Evolutionary conservation across 2,888 invertebrate species (phyloP), one percentile per base, ranked within the genome.

Genomic region (Orgyia antiqua): DNA sequence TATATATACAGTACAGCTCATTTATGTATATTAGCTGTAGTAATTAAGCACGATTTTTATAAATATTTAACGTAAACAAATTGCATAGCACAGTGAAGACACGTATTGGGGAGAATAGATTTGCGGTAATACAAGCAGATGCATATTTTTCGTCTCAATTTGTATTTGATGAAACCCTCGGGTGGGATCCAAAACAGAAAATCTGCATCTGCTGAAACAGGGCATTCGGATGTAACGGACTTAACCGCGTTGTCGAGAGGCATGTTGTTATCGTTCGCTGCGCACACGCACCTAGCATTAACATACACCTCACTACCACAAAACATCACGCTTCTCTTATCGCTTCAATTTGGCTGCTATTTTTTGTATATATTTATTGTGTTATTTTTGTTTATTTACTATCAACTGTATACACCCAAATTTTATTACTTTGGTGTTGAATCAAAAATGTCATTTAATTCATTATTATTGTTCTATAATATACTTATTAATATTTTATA

Each of bases 311-410:
- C 60, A 56, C 44, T 38, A 46, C 57, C 52, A 54, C 58, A 50
- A 58, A 58, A 49, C 55, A 24, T 57, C 64, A 63, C 59, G 67
- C 67, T 67, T 66, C 54, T 63, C 59, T 59, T 65, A 58, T 68
- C 54, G 78, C 79, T 80, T 78, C 43, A 58, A 61, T 59, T 59
- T 58, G 57, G 51, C 60, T 68, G 45, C 51, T 46, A 48, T 56
- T 58, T n/a, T 52, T 51, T 71, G 63, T 76, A 68, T 73, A 67
- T 68, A 62, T 68, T 51, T 50, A 51, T 49, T 62, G 52, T 59
- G 51, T 58, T 24, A 44, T 39, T 34, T 46, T 29, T 28, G 45
- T 33, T 35, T 28, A 44, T 31, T 45, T 36, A 13, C 24, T 55
- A 36, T 32, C 44, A 47, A 48, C 53, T 49, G 31, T 42, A 38